Percentiles rank a stretch among this genome's conserved stretches.
Conservation (phyloP, 2,888 invertebrate genomes). For the Thymelicus lineola region DNA sequence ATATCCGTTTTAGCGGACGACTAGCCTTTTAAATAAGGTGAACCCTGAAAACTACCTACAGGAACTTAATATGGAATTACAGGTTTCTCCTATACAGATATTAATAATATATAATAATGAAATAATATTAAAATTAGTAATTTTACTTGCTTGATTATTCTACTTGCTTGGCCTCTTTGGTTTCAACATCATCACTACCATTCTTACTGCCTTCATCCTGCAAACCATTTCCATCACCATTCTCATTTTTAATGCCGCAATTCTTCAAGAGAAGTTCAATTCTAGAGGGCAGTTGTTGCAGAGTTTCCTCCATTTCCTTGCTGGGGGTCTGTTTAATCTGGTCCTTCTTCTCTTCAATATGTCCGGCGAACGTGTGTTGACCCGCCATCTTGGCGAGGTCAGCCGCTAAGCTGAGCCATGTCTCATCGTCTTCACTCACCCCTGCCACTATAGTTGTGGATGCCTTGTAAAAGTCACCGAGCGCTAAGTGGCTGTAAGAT, state of each 20-base stretch:
- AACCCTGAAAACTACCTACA: too few species aligned
- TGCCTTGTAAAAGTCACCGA: slow-evolving; percentile 86
- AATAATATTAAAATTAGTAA: too few species aligned
- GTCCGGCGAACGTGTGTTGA: slow-evolving; percentile 67
- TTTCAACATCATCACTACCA: neutral
- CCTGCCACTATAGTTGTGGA: slow-evolving; percentile 73
- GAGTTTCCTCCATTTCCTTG: slow-evolving; percentile 39
- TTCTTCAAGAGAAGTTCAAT: slow-evolving; percentile 55
- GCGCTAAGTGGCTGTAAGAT: slow-evolving; percentile 82
- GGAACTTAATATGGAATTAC: too few species aligned
- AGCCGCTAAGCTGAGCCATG: slow-evolving; percentile 83
- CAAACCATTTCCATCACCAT: neutral
- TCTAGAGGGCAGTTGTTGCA: slow-evolving; percentile 48
- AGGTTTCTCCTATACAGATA: too few species aligned
- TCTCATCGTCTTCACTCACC: slow-evolving; percentile 81
- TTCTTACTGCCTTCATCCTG: neutral
- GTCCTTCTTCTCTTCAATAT: slow-evolving; percentile 57
- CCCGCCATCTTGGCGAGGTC: slow-evolving; percentile 84
- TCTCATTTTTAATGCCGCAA: neutral
- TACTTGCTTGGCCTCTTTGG: slow-evolving; percentile 1
- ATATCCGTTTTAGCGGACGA: too few species aligned
- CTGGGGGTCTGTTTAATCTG: slow-evolving; percentile 42
- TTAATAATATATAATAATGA: too few species aligned
- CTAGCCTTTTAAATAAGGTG: too few species aligned
- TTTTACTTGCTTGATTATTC: too few species aligned